Evolutionary conservation across 1,140 invertebrate genomes (phyloP).

Genomic region (Trachelipus rathkii): DNA sequence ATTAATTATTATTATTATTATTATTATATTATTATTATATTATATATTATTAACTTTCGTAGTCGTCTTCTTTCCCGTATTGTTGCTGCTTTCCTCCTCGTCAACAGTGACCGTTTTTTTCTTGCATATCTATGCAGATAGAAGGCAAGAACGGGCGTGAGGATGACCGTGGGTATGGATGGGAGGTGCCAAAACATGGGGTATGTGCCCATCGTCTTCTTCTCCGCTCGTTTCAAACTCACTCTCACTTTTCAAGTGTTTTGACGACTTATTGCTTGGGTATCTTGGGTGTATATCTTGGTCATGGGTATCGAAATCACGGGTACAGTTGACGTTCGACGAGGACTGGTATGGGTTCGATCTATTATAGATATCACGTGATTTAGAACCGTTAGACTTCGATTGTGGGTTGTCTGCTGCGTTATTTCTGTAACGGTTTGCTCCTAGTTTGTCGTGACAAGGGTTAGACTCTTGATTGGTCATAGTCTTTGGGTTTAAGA

Average conservation of each 20-base stretch:
- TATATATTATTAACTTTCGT: constrained; percentile 74
- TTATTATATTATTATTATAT: too few relatives aligned
- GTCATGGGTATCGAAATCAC: too few relatives aligned
- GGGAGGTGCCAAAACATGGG: constrained; percentile 42
- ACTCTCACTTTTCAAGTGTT: not conserved
- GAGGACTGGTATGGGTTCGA: not conserved
- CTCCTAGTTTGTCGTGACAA: too few relatives aligned
- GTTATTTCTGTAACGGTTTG: too few relatives aligned
- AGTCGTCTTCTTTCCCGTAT: constrained; percentile 84
- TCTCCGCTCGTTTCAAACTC: constrained; percentile 26
- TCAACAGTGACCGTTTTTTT: constrained; percentile 90
- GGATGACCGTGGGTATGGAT: constrained; percentile 43
- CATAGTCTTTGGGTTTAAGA: too few relatives aligned
- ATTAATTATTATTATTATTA: too few relatives aligned
- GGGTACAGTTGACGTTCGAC: not conserved
- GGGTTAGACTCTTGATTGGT: too few relatives aligned
- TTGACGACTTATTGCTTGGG: too few relatives aligned
- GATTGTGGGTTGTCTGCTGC: too few relatives aligned
- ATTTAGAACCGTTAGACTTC: too few relatives aligned
- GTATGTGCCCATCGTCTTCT: constrained; percentile 40
- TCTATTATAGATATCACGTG: not conserved
- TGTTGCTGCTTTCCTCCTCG: constrained; percentile 90
- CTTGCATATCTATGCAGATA: constrained; percentile 95
- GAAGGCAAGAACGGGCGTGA: constrained; percentile 67
- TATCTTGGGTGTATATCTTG: too few relatives aligned